These are phyloP conservation scores for Elgaria multicarinata DNA, from an alignment of 2,113 vertebrate species.

Conservation along the genomic window DNA sequence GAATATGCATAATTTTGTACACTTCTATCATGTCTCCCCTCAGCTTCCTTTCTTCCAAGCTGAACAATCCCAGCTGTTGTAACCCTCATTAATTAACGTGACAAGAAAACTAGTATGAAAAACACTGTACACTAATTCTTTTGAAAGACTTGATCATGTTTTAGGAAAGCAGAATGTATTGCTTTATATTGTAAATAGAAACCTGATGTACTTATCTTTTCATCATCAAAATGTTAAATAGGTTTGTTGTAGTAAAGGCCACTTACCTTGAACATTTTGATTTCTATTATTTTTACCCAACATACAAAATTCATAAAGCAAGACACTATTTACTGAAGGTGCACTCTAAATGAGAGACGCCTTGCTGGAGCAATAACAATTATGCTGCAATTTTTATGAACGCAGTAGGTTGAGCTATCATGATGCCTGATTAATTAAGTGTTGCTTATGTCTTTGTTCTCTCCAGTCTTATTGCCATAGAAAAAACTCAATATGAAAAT, in stretches of 20 bases:
- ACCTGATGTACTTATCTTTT: not conserved
- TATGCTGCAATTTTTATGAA: conserved; percentile 50
- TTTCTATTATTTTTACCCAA: conserved; percentile 21
- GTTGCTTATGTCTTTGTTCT: conserved; percentile 64
- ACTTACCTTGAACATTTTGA: conserved; percentile 21
- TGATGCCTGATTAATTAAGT: conserved; percentile 56
- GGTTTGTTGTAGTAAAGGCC: conserved; percentile 7
- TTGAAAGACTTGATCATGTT: not conserved
- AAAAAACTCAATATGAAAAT: conserved; percentile 55
- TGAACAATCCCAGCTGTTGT: too few relatives aligned
- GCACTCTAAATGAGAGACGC: not conserved
- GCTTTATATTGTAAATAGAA: not conserved
- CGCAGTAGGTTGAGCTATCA: conserved; percentile 40
- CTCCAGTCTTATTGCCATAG: conserved; percentile 51
- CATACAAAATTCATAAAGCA: conserved; percentile 29
- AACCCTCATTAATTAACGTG: too few relatives aligned
- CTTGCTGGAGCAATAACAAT: conserved; percentile 29
- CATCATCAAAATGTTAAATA: conserved; percentile 33
- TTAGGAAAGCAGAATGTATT: not conserved
- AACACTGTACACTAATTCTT: not conserved
- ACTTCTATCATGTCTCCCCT: too few relatives aligned
- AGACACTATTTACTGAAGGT: conserved; percentile 24
- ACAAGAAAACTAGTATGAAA: not conserved
- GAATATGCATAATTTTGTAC: too few relatives aligned
- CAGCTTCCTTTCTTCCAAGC: too few relatives aligned